A percentile compares a stretch with the other conserved stretches of the same genome.
These are phyloP conservation scores for Aricia agestis DNA, from an alignment of 1,140 invertebrate genomes.

Conservation along the genomic window DNA sequence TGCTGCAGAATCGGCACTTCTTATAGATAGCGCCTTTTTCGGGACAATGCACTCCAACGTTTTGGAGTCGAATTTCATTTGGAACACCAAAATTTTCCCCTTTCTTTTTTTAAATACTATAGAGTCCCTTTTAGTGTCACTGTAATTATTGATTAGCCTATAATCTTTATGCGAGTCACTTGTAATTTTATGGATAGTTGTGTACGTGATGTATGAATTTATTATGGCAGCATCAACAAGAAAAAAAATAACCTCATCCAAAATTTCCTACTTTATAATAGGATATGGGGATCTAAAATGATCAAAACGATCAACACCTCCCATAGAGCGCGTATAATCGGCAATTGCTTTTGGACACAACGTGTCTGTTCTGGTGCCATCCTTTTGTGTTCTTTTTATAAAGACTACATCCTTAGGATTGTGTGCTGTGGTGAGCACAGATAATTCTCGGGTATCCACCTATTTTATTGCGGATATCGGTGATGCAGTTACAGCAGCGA, in stretches of 20 bases:
- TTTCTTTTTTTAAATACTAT: slow-evolving; percentile 20
- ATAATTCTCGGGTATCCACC: slow-evolving; percentile 21
- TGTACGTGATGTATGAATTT: slow-evolving; percentile 26
- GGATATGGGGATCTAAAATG: slow-evolving; percentile 26
- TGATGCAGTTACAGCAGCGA: slow-evolving; percentile 13
- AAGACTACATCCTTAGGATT: slow-evolving; percentile 16
- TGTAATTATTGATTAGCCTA: slow-evolving; percentile 9
- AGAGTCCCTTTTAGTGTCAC: background rate
- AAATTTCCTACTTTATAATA: slow-evolving; percentile 22
- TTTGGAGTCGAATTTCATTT: slow-evolving; percentile 28
- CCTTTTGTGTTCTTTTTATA: slow-evolving; percentile 31
- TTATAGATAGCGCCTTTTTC: slow-evolving; percentile 26
- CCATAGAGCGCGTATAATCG: slow-evolving; percentile 20
- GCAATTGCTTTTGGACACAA: slow-evolving; percentile 23
- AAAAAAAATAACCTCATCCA: slow-evolving; percentile 30
- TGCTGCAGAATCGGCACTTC: slow-evolving; percentile 30
- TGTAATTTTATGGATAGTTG: background rate
- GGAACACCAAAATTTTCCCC: slow-evolving; percentile 25
- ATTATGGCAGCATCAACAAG: slow-evolving; percentile 27
- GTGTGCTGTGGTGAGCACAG: slow-evolving; percentile 23
- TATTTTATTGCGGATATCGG: slow-evolving; percentile 25
- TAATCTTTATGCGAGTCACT: slow-evolving; percentile 12
- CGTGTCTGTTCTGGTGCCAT: slow-evolving; percentile 23
- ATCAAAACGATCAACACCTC: slow-evolving; percentile 22
- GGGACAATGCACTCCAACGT: slow-evolving; percentile 30